phyloP scores from a whole-genome alignment of 2,888 invertebrate species.

The Ichneumon xanthorius region DNA sequence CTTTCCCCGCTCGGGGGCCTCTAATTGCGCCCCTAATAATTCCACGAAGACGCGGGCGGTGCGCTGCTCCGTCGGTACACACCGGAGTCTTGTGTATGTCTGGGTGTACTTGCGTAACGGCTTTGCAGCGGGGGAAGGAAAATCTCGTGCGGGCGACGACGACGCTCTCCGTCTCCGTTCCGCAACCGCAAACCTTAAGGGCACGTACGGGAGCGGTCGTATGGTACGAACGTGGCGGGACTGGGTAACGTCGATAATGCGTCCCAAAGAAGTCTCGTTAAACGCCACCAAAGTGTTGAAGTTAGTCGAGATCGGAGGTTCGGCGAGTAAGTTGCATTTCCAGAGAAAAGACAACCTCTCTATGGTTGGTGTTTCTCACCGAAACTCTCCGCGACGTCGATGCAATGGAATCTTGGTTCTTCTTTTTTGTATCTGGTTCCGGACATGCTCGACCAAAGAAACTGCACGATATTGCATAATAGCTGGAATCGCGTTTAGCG shows the following conservation, averaged over 20 bases:
- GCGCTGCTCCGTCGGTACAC: conserved; percentile 11
- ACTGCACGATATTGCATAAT: conserved; percentile 57
- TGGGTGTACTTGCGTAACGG: conserved; percentile 17
- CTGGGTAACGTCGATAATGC: conserved; percentile 69
- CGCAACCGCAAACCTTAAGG: conserved; percentile 35
- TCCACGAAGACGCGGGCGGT: conserved; percentile 38
- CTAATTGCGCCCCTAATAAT: conserved; percentile 62
- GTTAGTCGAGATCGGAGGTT: conserved; percentile 66
- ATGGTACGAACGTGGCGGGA: conserved; percentile 68
- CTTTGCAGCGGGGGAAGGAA: conserved; percentile 25
- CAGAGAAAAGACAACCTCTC: not conserved
- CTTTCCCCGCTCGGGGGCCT: conserved; percentile 52
- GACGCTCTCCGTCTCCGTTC: conserved; percentile 12
- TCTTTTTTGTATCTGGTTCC: not conserved
- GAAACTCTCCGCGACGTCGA: not conserved
- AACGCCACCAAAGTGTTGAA: conserved; percentile 69
- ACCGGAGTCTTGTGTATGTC: conserved; percentile 31
- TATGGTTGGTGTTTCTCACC: not conserved
- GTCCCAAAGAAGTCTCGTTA: conserved; percentile 67
- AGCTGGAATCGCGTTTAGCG: conserved; percentile 36
- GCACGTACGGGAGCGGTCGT: conserved; percentile 65
- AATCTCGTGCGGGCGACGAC: conserved; percentile 34
- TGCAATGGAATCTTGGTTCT: not conserved
- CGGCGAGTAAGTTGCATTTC: conserved; percentile 20
- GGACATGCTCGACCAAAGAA: conserved; percentile 12